Evolutionary conservation across 1,140 invertebrate genomes (phyloP), one percentile per base, ranked within the genome.

Genomic region (Apis mellifera): DNA sequence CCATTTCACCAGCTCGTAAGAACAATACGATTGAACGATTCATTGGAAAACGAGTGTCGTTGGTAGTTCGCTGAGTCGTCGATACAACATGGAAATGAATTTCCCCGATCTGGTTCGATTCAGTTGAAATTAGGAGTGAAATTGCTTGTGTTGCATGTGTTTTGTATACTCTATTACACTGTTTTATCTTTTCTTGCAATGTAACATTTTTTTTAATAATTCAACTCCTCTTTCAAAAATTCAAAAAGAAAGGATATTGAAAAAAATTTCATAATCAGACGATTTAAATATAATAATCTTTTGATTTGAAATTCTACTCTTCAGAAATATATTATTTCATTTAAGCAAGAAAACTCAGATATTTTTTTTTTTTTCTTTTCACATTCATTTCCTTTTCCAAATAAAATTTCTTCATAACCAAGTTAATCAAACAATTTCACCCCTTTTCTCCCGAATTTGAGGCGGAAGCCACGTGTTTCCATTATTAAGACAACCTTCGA

Each of bases 11-110:
- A 26, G 78, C 11, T 80, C 70, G 72, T 82, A 82, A 69, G 79
- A 82, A 82, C 79, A 82, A 82, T 82, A 66, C 73, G 64, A 75
- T 66, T 12, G 60, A 72, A 80, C 70, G 62, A 75, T 81, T 57
- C 71, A n/a, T 68, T 48, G 21, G 64, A 76, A 76, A 42, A 52
- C 54, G 72, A 69, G 54, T 69, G 48, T 52, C 60, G 62, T 75
- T 59, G 8, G 21, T 73, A 50, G 26, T 42, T 73, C 79, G 48
- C 54, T 68, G 79, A 75, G 13, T 69, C 55, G 42, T 54, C 55
- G 64, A 59, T 68, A n/a, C n/a, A 69, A 76, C 23, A 68, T 50
- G 23, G 64, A 76, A 76, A 69, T 75, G 54, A 76, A 82, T 66
- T 81, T 59, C 19, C 8, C 21, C 50, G 48, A 73, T 73, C 13